phyloP scores from a whole-genome alignment of 2,797 vertebrate genomes.

The Schizopygopsis malacanthus region DNA sequence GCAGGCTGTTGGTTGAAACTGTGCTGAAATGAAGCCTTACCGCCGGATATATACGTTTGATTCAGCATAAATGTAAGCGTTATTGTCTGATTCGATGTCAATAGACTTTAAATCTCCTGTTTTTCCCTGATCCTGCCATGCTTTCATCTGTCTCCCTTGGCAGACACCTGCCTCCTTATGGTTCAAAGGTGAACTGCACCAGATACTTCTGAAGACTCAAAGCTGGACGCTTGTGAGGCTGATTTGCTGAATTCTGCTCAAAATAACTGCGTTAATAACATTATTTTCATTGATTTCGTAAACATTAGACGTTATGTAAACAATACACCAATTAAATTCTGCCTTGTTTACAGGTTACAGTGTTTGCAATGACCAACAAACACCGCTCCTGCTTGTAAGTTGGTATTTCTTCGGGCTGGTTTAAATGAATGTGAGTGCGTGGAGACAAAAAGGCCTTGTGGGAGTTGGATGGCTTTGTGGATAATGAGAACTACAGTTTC shows the following conservation, averaged over 20 bases:
- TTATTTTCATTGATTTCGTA: not conserved
- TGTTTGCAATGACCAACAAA: not conserved
- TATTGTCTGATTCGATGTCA: slow-evolving; percentile 14
- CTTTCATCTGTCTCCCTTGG: slow-evolving; percentile 54
- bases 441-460: slow-evolving; percentile 52
- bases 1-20: not conserved
- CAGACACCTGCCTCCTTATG: slow-evolving; percentile 73
- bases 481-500: slow-evolving; percentile 62
- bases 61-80: not conserved
- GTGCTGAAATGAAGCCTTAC: slow-evolving; percentile 13
- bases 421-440: slow-evolving; percentile 55
- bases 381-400: slow-evolving; percentile 5
- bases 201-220: slow-evolving; percentile 54
- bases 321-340: not conserved
- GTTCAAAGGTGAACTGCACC: slow-evolving; percentile 59
- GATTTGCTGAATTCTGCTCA: not conserved
- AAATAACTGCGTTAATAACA: not conserved
- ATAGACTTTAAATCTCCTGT: slow-evolving; percentile 25
- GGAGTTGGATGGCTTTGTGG: slow-evolving; percentile 58
- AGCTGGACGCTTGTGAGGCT: not conserved
- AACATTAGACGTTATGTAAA: not conserved
- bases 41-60: slow-evolving; percentile 29
- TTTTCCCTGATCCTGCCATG: slow-evolving; percentile 43
- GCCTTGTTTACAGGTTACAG: slow-evolving; percentile 8
- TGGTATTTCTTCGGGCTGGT: slow-evolving; percentile 45